Evolutionary conservation across 2,888 invertebrate genomes (phyloP).

Genomic region (Nowickia ferox): DNA sequence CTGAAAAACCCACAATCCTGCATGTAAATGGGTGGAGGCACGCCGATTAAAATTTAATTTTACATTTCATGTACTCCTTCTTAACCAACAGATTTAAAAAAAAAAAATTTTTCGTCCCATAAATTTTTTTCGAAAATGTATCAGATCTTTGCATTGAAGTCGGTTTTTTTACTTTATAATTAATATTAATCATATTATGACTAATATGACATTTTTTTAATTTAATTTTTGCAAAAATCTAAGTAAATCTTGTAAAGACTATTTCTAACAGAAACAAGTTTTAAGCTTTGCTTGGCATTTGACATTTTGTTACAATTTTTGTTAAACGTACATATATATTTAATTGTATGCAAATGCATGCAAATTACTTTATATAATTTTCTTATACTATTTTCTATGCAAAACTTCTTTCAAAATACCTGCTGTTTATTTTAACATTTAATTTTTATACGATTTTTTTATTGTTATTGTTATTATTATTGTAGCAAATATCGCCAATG

Average conservation of each 20-base stretch:
- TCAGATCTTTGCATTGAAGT: no score
- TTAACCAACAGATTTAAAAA: no score
- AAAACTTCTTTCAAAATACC: conserved; percentile 39
- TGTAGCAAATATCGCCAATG: conserved; percentile 12
- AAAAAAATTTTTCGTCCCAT: no score
- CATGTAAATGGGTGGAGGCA: no score
- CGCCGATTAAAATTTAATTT: no score
- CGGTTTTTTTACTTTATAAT: not conserved
- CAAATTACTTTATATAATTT: conserved; percentile 53
- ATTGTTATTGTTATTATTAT: not conserved
- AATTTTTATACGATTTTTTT: conserved; percentile 17
- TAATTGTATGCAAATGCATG: not conserved
- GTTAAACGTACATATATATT: not conserved
- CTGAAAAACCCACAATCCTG: no score
- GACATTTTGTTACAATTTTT: not conserved
- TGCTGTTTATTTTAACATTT: conserved; percentile 61
- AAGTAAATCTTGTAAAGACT: not conserved
- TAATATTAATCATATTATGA: conserved; percentile 31
- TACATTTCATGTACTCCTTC: no score
- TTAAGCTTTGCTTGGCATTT: not conserved
- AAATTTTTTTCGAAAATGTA: no score
- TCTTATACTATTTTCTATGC: conserved; percentile 6
- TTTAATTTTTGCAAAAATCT: not conserved
- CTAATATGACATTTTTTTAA: not conserved
- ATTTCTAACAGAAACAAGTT: not conserved